phyloP scores from a whole-genome alignment of 2,113 vertebrate species.

The Gnathonemus longibarbis region DNA sequence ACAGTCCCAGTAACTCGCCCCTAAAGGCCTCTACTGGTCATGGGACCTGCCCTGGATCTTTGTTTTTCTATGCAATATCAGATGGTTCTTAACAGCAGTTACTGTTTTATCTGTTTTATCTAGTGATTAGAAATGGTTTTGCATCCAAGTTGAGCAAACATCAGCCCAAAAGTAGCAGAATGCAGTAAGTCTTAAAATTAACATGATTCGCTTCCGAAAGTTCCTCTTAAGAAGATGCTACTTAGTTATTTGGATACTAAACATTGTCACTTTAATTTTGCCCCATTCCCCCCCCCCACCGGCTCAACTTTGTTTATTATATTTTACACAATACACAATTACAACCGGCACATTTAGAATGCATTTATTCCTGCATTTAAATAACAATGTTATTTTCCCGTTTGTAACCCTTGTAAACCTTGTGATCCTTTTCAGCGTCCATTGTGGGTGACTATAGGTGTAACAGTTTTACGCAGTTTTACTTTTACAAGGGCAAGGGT shows the following conservation, averaged over 20 bases:
- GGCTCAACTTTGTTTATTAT: neutral
- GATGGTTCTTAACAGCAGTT: neutral
- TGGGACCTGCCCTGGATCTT: neutral
- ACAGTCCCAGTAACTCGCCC: neutral
- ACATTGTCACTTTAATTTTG: neutral
- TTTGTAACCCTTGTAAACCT: neutral
- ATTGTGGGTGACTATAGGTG: neutral
- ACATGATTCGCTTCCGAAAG: neutral
- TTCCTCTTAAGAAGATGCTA: neutral
- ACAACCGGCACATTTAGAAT: neutral
- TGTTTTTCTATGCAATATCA: neutral
- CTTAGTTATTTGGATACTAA: neutral
- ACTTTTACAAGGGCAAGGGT: slow-evolving; percentile 1
- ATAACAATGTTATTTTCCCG: neutral
- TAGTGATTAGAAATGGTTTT: neutral
- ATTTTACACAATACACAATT: neutral
- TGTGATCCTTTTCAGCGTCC: neutral
- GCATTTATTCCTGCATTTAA: neutral
- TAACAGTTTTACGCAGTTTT: neutral
- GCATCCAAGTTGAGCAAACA: neutral
- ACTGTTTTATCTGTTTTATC: neutral
- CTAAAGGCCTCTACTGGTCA: neutral
- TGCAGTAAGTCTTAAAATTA: neutral
- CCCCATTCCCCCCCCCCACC: neutral
- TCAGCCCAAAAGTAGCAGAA: neutral